Evolutionary conservation across 2,888 invertebrate genomes (phyloP).

Genomic region (Hirudinaria manillensis): DNA sequence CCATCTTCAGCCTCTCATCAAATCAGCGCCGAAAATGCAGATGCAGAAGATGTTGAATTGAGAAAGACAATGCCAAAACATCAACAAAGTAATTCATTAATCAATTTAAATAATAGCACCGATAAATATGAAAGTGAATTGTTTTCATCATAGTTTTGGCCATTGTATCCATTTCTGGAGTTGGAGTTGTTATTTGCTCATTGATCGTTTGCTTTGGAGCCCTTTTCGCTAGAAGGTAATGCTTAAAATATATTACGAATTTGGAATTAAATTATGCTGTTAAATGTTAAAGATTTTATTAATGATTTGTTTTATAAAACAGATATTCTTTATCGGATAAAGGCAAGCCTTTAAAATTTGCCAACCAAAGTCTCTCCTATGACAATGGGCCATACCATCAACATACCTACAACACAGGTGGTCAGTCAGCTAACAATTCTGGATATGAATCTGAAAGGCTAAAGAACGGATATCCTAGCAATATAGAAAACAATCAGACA

Average conservation of each 20-base stretch:
- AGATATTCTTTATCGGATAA: conserved; percentile 1
- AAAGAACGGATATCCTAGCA: background rate
- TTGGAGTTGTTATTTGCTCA: background rate
- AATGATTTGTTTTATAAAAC: background rate
- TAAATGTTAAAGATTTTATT: background rate
- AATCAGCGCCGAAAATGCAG: background rate
- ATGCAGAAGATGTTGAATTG: background rate
- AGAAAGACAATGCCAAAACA: background rate
- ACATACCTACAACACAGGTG: background rate
- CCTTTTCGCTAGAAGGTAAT: background rate
- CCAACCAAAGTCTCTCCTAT: background rate
- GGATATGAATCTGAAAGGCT: background rate
- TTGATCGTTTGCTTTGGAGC: conserved; percentile 10
- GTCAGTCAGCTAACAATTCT: background rate
- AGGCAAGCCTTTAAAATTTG: background rate
- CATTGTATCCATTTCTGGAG: conserved; percentile 2
- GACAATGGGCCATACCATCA: conserved; percentile 1
- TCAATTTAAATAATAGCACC: background rate
- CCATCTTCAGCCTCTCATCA: background rate
- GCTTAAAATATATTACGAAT: too few relatives aligned
- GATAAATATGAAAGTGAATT: background rate
- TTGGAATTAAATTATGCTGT: too few relatives aligned
- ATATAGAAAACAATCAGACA: background rate
- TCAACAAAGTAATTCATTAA: background rate
- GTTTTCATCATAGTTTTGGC: background rate